Evolutionary conservation across 2,113 vertebrate species (phyloP).

Genomic region (Choloepus hoffmanni): DNA sequence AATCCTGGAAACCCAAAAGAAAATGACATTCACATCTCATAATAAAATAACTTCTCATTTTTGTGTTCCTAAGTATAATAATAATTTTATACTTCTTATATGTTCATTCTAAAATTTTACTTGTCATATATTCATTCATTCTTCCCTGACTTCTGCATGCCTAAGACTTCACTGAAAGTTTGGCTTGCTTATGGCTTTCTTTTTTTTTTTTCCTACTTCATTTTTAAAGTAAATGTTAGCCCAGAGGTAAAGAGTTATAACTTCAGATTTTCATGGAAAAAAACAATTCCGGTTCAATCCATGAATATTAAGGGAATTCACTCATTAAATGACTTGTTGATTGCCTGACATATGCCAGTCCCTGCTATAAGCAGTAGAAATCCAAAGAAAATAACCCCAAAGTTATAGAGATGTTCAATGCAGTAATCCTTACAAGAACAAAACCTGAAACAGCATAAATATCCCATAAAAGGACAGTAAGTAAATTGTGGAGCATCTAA

Average conservation of each 20-base stretch:
- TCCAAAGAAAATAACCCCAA: not conserved
- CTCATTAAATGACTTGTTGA: not conserved
- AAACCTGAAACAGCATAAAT: not conserved
- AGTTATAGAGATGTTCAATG: not conserved
- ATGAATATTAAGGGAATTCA: not conserved
- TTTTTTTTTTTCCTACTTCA: not conserved
- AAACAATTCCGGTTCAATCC: no score
- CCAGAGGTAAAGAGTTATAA: not conserved
- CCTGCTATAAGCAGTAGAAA: not conserved
- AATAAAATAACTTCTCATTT: not conserved
- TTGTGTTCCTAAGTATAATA: no score
- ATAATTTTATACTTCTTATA: no score
- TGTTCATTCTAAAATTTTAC: not conserved
- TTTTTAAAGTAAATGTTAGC: not conserved
- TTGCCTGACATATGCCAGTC: not conserved
- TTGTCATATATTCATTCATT: not conserved
- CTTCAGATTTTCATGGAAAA: not conserved
- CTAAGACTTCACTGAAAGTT: not conserved
- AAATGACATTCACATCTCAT: not conserved
- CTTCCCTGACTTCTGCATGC: not conserved
- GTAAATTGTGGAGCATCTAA: not conserved
- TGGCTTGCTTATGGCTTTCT: not conserved
- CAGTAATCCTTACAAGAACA: not conserved
- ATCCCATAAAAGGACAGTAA: not conserved
- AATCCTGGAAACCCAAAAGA: not conserved